Conservation (phyloP, 2,113 vertebrate species). For the Hippocampus barbouri region DNA sequence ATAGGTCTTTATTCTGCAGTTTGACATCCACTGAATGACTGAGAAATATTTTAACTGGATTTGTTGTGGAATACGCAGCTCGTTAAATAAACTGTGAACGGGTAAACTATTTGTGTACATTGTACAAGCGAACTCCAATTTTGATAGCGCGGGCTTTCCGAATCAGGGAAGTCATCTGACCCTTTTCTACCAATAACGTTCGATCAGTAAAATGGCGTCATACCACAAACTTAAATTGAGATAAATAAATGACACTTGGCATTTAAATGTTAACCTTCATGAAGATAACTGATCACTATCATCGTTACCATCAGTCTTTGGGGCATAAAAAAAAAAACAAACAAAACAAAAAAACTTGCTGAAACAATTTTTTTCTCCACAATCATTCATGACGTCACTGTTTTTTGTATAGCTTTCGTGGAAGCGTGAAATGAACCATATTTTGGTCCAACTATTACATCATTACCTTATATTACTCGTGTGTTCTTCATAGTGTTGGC, state of each 20-base stretch:
- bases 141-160: not conserved
- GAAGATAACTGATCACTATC: too few relatives aligned
- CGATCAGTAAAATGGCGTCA: not conserved
- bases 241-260: not conserved
- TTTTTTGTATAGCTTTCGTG: too few relatives aligned
- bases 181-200: not conserved
- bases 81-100: not conserved
- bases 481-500: too few relatives aligned
- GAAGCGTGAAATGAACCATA: too few relatives aligned
- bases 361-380: too few relatives aligned
- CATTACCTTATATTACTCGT: too few relatives aligned
- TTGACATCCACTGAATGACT: not conserved
- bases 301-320: not conserved
- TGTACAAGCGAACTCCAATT: not conserved
- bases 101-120: not conserved
- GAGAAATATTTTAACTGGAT: not conserved
- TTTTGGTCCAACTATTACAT: too few relatives aligned
- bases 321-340: too few relatives aligned
- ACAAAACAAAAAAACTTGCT: too few relatives aligned
- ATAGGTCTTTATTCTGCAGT: not conserved
- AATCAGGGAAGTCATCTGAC: not conserved
- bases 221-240: not conserved
- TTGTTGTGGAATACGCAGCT: not conserved
- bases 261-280: not conserved
- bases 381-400: too few relatives aligned